Conservation (phyloP, 2,888 invertebrate species). For the Thereva nobilitata region DNA sequence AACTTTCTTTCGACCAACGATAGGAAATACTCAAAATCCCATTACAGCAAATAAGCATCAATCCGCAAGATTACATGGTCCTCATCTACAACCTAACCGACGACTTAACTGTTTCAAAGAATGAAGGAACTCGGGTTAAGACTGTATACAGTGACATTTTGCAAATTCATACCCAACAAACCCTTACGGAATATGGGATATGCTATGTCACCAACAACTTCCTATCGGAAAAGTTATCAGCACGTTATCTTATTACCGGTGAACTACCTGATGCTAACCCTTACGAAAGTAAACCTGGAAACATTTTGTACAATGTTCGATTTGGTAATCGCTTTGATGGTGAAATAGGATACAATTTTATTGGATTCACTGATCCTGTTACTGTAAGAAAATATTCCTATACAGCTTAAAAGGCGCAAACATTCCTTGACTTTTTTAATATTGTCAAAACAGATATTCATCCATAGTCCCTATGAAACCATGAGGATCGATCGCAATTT, state of each 20-base stretch:
- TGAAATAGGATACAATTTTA: conserved; percentile 48
- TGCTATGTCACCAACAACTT: conserved; percentile 53
- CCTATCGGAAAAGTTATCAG: conserved; percentile 48
- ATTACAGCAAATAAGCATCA: conserved; percentile 46
- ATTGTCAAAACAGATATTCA: conserved; percentile 46
- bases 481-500: conserved; percentile 51
- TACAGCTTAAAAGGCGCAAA: neutral
- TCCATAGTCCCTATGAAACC: conserved; percentile 54
- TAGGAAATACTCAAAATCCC: conserved; percentile 7
- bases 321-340: conserved; percentile 50
- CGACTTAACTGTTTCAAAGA: conserved; percentile 39
- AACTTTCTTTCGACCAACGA: neutral
- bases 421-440: neutral
- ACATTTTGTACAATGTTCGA: conserved; percentile 36
- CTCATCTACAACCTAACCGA: conserved; percentile 55
- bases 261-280: conserved; percentile 43
- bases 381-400: conserved; percentile 44
- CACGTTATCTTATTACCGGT: conserved; percentile 50
- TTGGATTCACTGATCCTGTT: conserved; percentile 49
- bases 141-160: conserved; percentile 45
- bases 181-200: conserved; percentile 56
- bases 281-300: conserved; percentile 7
- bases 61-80: conserved; percentile 53
- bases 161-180: conserved; percentile 48
- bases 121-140: conserved; percentile 44